Evolutionary conservation across 2,113 vertebrate genomes (phyloP), one percentile per base, ranked within the genome.

Genomic region (Solenodon paradoxus): DNA sequence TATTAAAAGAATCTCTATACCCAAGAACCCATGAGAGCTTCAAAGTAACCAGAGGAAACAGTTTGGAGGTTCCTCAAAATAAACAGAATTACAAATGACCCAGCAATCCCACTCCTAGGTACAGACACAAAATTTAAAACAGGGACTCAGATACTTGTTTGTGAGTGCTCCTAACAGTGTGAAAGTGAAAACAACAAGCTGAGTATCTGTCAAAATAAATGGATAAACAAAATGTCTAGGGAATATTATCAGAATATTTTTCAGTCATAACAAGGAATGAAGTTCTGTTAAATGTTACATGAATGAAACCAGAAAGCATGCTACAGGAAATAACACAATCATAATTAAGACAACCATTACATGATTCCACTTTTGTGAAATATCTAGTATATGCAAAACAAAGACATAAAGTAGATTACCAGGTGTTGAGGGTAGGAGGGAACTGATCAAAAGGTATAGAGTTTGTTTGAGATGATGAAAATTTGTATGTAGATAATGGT

Each of bases 201-300:
- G 64, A 57, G 28, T 61, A 35, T 30, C 40, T 24, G 26, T 12
- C n/a, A 77, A 82, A 9, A 47, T 64, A 55, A 83, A 66, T 66
- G 42, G 32, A 66, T 80, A 61, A 68, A 79, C 11, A 74, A 78
- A 88, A 47, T 47, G 26, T 42, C 75, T 15, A 87, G 4, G 28
- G 64, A 59, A n/a, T 35, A 69, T 17, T 66, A 84, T 3, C 75
- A 26, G 45, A 85, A 69, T 81, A 77, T 40, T 90, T 59, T 75
- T 57, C 28, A 87, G 45, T 20, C 68, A 89, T 38, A 85, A 85
- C 75, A 89, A 85, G 17, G 49, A 91, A 91, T 82, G 20, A 91
- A 55, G 2, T 79, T 90, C 85, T 87, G 38, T 66, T 17, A 64
- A 42, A 82, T 59, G 38, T 11, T 77, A 71, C 12, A 92, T 42